Percentiles rank a stretch among this genome's conserved stretches.
phyloP scores from a whole-genome alignment of 2,797 vertebrate species.

The Sphaeramia orbicularis region DNA sequence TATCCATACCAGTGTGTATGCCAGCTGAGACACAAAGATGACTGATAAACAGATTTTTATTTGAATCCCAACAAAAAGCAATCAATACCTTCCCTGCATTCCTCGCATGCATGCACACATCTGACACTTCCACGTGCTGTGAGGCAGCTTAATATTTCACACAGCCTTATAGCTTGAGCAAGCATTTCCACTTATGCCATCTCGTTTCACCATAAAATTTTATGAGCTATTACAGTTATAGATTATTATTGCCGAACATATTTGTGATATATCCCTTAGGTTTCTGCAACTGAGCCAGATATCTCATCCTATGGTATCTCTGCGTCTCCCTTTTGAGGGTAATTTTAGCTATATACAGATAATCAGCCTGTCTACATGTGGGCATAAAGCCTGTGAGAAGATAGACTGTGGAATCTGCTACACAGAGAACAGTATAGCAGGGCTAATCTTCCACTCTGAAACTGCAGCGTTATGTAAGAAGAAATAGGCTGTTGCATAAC shows the following conservation, averaged over 20 bases:
- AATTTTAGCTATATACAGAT: slow-evolving; percentile 35
- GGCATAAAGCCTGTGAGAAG: slow-evolving; percentile 38
- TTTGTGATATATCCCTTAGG: slow-evolving; percentile 14
- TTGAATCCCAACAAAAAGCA: slow-evolving; percentile 36
- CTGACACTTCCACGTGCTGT: slow-evolving; percentile 21
- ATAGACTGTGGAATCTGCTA: slow-evolving; percentile 57
- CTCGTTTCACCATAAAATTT: slow-evolving; percentile 14
- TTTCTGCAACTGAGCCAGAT: slow-evolving; percentile 19
- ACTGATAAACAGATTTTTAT: slow-evolving; percentile 61
- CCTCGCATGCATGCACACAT: slow-evolving; percentile 10
- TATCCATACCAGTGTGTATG: slow-evolving; percentile 44
- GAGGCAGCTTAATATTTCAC: slow-evolving; percentile 39
- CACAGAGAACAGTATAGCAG: slow-evolving; percentile 41
- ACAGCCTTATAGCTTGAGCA: slow-evolving; percentile 13
- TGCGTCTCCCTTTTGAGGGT: slow-evolving; percentile 39
- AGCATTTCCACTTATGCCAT: slow-evolving; percentile 9
- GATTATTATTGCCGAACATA: slow-evolving; percentile 29
- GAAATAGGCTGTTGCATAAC: slow-evolving; percentile 67
- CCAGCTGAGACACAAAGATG: slow-evolving; percentile 40
- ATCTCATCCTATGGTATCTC: slow-evolving; percentile 26
- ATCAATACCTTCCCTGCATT: slow-evolving; percentile 22
- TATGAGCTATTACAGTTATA: slow-evolving; percentile 24
- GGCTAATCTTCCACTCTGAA: slow-evolving; percentile 68
- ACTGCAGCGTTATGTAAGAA: slow-evolving; percentile 75
- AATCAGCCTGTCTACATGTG: slow-evolving; percentile 63